These are phyloP conservation scores for Holacanthus passer DNA, from an alignment of 2,113 vertebrate genomes.

Conservation along the genomic window DNA sequence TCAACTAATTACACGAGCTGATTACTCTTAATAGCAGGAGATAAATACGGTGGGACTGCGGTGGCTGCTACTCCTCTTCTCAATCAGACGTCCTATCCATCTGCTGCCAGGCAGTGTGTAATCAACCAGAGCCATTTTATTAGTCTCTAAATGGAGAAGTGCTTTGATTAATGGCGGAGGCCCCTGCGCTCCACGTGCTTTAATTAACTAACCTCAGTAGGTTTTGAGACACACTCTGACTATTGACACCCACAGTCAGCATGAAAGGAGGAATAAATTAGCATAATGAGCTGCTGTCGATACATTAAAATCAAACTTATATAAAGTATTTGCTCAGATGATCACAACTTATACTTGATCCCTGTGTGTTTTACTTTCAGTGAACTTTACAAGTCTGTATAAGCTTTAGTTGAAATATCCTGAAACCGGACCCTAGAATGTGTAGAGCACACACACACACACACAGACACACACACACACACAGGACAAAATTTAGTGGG, in stretches of 20 bases:
- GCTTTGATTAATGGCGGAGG: conserved; percentile 61
- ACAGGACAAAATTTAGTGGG: conserved; percentile 35
- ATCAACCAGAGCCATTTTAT: conserved; percentile 33
- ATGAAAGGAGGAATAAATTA: conserved; percentile 8
- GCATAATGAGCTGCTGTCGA: conserved; percentile 26
- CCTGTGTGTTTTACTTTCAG: conserved; percentile 24
- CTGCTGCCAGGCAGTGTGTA: conserved; percentile 26
- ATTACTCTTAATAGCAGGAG: conserved; percentile 10
- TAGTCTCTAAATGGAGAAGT: conserved; percentile 19
- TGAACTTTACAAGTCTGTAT: conserved; percentile 29
- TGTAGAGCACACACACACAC: conserved; percentile 18
- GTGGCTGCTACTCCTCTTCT: conserved; percentile 19
- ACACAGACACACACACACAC: conserved; percentile 21
- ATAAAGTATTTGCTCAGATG: conserved; percentile 26
- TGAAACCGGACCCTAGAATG: conserved; percentile 43
- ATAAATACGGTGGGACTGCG: neutral
- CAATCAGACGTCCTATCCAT: conserved; percentile 22
- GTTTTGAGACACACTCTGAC: conserved; percentile 6
- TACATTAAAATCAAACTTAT: conserved; percentile 21
- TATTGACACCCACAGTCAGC: conserved; percentile 17
- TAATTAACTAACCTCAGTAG: conserved; percentile 42
- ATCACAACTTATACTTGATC: neutral
- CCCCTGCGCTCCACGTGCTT: conserved; percentile 33
- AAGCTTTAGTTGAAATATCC: conserved; percentile 20
- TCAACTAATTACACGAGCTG: neutral